Conservation (phyloP, 2,888 invertebrate genomes). For the Drosophila kambysellisi region DNA sequence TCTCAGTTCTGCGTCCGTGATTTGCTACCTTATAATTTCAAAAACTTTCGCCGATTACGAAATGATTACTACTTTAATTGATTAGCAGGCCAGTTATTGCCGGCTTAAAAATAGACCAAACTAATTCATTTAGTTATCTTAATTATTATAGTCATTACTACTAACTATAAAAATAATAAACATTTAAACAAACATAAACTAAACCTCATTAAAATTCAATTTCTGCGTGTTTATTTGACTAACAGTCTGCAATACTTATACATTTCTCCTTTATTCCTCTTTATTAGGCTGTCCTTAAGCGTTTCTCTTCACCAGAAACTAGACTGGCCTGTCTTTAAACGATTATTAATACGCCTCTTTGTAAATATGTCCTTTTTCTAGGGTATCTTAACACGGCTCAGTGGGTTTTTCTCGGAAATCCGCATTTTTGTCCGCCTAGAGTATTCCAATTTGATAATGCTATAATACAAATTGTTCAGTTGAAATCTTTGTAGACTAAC, state of each 20-base stretch:
- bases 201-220: not conserved
- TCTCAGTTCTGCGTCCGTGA: not conserved
- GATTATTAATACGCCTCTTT: not conserved
- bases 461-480: constrained; percentile 13
- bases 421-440: not conserved
- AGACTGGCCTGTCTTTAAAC: not conserved
- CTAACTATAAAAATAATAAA: not conserved
- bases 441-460: constrained; percentile 25
- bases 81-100: not conserved
- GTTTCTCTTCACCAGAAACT: not conserved
- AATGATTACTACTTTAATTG: not conserved
- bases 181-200: not conserved
- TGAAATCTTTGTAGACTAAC: not conserved
- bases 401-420: not conserved
- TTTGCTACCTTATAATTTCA: not conserved
- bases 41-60: not conserved
- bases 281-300: not conserved
- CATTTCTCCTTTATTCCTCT: not conserved
- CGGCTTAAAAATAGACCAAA: no score
- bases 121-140: not conserved
- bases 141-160: not conserved
- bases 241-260: not conserved
- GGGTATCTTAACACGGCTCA: not conserved
- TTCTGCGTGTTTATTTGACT: not conserved
- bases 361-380: not conserved